Base-by-base conservation (phyloP, 2,113 vertebrate species). In the Vidua macroura region DNA sequence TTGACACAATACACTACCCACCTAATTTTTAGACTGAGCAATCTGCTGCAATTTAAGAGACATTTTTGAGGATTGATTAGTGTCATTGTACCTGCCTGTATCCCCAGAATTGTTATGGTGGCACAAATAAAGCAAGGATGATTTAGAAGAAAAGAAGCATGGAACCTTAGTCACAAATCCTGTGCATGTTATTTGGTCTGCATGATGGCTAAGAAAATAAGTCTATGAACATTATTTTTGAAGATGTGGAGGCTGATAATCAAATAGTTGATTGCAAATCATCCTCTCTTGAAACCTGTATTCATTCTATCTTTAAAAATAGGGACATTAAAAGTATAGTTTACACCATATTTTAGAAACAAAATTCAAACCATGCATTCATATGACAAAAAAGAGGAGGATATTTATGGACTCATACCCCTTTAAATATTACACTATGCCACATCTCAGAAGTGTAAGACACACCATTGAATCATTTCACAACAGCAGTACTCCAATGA, bases 321-420 rank as follows among this genome's bases (percentile, higher is more conserved):
- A 46, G 21, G 12, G 15, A 5, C 20, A 86, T 70, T 88, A 88
- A 90, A 95, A 86, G 62, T 77, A 76, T 60, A 12, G 11, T 92
- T 88, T 94, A 55, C 43, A 74, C 19, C 23, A 37, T 94, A 93
- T 79, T 95, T 95, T 78, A 93, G 25, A 86, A 73, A 72, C 11
- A 86, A 91, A 84, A 91, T 79, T 20, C 58, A 86, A 94, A 41
- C 3, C 6, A 17, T 68, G 41, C 37, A 93, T 60, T 81, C 28
- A 58, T 24, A 60, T 60, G 73, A 84, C 80, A 94, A 52, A 88
- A 92, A 81, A 25, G 13, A 41, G 41, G 14, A 72, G 7, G 43
- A 72, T 89, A 95, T 95, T 95, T 95, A 84, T 82, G 59, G 31
- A 78, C 33, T 82, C 13, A 68, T 85, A 95, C 41, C 10, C 31